Evolutionary conservation across 2,797 vertebrate genomes (phyloP), one percentile per base, ranked within the genome.

Genomic region (Xenopus petersii): DNA sequence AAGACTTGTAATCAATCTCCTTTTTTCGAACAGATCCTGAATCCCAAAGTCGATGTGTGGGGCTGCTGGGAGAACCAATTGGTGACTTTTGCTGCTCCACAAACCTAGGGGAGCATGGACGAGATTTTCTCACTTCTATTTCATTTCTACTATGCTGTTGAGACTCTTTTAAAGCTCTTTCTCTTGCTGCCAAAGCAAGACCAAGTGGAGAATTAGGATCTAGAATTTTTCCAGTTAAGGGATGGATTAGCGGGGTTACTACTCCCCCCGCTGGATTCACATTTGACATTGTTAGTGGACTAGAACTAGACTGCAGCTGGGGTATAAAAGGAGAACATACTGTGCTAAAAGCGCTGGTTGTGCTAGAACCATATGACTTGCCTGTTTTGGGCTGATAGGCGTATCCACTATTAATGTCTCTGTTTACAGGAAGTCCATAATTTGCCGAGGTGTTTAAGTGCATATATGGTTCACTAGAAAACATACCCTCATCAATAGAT

Each of bases 401-500:
- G 62, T 90, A 91, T 69, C 83, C 72, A 10, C 86, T 80, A 13
- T 86, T 62, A 89, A 59, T 60, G 88, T 74, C 71, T 70, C 71
- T 79, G 74, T 74, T 79, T 70, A 93, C 92, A 2, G 92, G 90
- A 36, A 92, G 77, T 36, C 89, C 91, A 36, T 92, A 93, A 73
- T 93, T 90, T 2, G 92, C 88, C 36, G 92, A 92, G 91, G 93
- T 30, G 26, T 30, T 30, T 30, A 30, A 92, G 66, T 95, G 94
- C 77, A 95, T 92, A 81, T 94, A 95, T 54, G 92, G 94, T 85
- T 96, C 95, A 6, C 89, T 93, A 2, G 88, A 84, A 85, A 96
- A 96, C 94, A 97, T 95, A 81, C 94, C 95, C 72, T 97, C 95
- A 5, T 97, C 95, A 15, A 97, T 96, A 71, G 95, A 96, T 68